Conservation (phyloP, 2,797 vertebrate species). For the Chiloscyllium punctatum region DNA sequence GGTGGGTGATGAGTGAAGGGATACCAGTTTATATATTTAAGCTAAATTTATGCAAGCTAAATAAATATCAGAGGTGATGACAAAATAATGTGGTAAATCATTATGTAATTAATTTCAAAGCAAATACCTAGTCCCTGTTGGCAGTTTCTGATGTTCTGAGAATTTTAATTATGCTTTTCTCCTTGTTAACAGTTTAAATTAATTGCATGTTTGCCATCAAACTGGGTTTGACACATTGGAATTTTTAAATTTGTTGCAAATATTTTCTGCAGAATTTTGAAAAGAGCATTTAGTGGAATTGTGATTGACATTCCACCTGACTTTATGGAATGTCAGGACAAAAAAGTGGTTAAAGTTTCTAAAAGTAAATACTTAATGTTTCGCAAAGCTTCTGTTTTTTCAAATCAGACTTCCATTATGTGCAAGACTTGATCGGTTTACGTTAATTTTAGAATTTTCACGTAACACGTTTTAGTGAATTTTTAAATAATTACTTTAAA, state of each 20-base stretch:
- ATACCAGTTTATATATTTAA: not conserved
- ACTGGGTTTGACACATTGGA: not conserved
- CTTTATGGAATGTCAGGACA: not conserved
- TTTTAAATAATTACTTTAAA: not conserved
- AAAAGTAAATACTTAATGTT: not conserved
- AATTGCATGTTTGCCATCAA: not conserved
- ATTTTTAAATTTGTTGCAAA: not conserved
- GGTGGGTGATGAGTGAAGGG: not conserved
- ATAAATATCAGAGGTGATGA: not conserved
- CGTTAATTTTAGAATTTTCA: not conserved
- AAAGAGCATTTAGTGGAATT: not conserved
- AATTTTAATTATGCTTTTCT: not conserved
- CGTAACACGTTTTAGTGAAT: not conserved
- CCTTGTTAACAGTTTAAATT: not conserved
- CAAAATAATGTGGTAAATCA: not conserved
- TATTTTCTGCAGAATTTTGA: not conserved
- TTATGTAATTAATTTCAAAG: not conserved
- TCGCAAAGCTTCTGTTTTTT: not conserved
- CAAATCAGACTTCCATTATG: not conserved
- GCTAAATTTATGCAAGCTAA: not conserved
- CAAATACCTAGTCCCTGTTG: not conserved
- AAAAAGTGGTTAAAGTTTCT: not conserved
- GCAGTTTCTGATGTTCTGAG: not conserved
- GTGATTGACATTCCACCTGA: not conserved
- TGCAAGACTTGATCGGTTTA: not conserved